Percentiles rank a stretch among this genome's conserved stretches.
Evolutionary conservation across 1,140 invertebrate species (phyloP).

Genomic region (Papilio glaucus): DNA sequence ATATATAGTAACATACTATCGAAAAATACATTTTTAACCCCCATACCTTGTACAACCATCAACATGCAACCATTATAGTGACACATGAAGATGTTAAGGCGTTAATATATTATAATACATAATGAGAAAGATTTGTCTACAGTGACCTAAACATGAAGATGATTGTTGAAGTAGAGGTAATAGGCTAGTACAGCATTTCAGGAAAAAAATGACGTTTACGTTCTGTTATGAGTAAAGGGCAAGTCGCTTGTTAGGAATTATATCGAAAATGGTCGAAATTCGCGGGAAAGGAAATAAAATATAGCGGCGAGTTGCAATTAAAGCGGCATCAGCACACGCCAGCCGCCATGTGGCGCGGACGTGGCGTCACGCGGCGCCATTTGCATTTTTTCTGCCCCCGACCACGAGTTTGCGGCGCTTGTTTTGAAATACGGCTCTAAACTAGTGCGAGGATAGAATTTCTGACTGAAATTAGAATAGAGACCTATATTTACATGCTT

Average conservation of each 20-base stretch:
- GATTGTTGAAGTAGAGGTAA: no score
- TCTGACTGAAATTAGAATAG: not conserved
- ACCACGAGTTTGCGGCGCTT: constrained; percentile 36
- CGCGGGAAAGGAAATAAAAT: constrained; percentile 53
- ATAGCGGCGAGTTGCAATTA: constrained; percentile 55
- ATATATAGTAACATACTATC: no score
- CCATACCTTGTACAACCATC: no score
- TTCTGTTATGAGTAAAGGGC: not conserved
- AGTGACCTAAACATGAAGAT: no score
- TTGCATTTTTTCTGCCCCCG: constrained; percentile 62
- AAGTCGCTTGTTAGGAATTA: not conserved
- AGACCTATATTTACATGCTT: no score
- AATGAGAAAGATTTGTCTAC: no score
- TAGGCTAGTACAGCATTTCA: no score
- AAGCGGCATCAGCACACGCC: constrained; percentile 62
- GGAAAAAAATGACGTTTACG: not conserved
- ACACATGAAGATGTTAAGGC: no score
- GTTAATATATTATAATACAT: no score
- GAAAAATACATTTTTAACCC: no score
- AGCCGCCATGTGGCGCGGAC: constrained; percentile 56
- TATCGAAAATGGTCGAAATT: constrained; percentile 34
- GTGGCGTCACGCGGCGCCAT: constrained; percentile 59
- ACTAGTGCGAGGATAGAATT: constrained; percentile 16
- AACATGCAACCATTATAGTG: no score
- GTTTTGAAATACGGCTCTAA: constrained; percentile 24